Evolutionary conservation across 1,140 invertebrate species (phyloP), one percentile per base, ranked within the genome.

Genomic region (Nephotettix cincticeps): DNA sequence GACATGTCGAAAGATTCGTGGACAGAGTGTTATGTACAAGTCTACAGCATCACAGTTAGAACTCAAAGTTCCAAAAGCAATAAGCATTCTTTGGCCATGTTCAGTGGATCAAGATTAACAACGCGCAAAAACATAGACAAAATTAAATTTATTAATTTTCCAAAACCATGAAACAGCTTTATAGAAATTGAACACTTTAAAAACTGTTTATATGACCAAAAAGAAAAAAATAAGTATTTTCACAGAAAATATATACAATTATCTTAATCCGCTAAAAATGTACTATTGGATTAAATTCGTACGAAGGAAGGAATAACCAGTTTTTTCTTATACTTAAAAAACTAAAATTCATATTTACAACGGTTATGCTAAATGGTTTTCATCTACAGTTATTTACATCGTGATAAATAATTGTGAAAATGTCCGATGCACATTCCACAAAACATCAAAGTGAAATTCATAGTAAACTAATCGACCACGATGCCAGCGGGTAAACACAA

Each of bases 271-370:
- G 54, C 56, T 72, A 72, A 68, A 68, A 68, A 65, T 68, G 21
- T 68, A 72, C 70, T 67, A 63, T 51, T 68, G 45, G 61, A 72
- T 72, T 68, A 72, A 72, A 72, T 72, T 72, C 71, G 65, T 72
- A 58, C 30, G 32, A 63, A 68, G 69, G 61, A 70, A 65, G 69
- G 43, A 72, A 47, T 67, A 45, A 45, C 54, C 30, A 68, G 56
- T 56, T 27, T 21, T 21, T 54, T 27, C n/a, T 36, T 28, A 27
- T 65, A 65, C 21, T 66, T 45, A 47, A 66, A 51, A 51, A 66
- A 51, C 45, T 70, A 56, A 51, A 66, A 45, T 63, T 28, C 65
- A 61, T 72, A 72, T 68, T 68, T 72, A 72, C 54, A 68, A 61
- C 32, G 51, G 29, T 68, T 54, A 28, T 61, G 21, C 27, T 21